These are phyloP conservation scores for Phasianus colchicus DNA, from an alignment of 2,113 vertebrate genomes.

Conservation along the genomic window DNA sequence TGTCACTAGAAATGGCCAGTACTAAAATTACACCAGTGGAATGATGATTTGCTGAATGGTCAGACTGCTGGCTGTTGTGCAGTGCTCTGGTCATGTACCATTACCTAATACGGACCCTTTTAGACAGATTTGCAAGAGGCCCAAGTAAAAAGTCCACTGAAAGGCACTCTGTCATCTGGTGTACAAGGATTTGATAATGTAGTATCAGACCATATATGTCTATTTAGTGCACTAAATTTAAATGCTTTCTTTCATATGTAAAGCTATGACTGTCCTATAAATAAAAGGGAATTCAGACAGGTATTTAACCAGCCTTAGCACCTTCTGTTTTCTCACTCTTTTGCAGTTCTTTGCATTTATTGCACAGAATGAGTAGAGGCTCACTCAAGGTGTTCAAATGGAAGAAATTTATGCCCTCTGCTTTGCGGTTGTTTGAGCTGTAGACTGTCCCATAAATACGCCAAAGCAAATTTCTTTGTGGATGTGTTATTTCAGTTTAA, in stretches of 20 bases:
- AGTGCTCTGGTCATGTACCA: background rate
- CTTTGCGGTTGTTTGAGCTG: background rate
- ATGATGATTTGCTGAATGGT: background rate
- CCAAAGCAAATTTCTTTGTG: background rate
- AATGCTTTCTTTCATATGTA: background rate
- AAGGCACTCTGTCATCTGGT: background rate
- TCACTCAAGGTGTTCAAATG: background rate
- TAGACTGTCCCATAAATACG: background rate
- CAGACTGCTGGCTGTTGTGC: background rate
- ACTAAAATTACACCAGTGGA: background rate
- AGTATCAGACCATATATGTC: accelerated
- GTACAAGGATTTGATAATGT: background rate
- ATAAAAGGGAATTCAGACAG: background rate
- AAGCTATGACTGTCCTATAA: background rate
- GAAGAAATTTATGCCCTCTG: background rate
- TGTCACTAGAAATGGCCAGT: background rate
- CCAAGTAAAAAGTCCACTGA: background rate
- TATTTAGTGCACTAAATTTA: background rate
- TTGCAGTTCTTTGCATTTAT: background rate
- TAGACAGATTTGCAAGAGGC: background rate
- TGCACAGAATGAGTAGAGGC: background rate
- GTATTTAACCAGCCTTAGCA: background rate
- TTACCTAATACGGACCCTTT: background rate
- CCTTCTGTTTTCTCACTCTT: background rate
- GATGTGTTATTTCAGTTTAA: background rate